A percentile compares a stretch with the other conserved stretches of the same genome.
Conservation (phyloP, 2,113 vertebrate species). For the Girardinichthys multiradiatus region DNA sequence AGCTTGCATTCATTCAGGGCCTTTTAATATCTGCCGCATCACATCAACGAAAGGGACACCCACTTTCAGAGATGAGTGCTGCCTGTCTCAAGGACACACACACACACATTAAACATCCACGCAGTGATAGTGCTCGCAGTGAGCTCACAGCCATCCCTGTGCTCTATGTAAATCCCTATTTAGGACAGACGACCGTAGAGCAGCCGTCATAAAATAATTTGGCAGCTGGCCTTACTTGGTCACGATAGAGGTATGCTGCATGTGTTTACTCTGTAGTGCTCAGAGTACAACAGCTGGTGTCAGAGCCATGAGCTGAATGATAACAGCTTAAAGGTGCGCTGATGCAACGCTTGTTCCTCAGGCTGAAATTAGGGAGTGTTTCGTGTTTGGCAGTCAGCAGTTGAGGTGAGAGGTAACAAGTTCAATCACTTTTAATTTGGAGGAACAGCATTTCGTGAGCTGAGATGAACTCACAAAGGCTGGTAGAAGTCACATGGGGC, state of each 20-base stretch:
- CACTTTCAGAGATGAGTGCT: conserved; percentile 57
- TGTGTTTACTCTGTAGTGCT: conserved; percentile 70
- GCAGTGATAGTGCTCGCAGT: conserved; percentile 28
- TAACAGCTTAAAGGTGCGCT: conserved; percentile 68
- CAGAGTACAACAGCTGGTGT: conserved; percentile 72
- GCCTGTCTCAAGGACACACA: conserved; percentile 65
- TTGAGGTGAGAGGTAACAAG: background rate
- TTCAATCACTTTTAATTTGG: conserved; percentile 15
- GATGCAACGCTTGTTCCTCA: conserved; percentile 49
- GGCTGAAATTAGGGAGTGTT: conserved; percentile 43
- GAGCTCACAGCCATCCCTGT: conserved; percentile 40
- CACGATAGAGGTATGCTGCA: conserved; percentile 61
- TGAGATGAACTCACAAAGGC: conserved; percentile 5
- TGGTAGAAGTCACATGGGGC: conserved; percentile 12
- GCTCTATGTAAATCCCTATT: conserved; percentile 68
- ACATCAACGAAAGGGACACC: conserved; percentile 54
- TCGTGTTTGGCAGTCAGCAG: conserved; percentile 8
- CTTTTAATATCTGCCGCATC: conserved; percentile 66
- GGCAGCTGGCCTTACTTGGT: conserved; percentile 71
- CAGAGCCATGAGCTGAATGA: conserved; percentile 56
- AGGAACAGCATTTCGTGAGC: background rate
- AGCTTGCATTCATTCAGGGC: conserved; percentile 56
- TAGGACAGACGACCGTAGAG: conserved; percentile 49
- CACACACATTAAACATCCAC: conserved; percentile 48
- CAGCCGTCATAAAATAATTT: conserved; percentile 65